These are phyloP conservation scores for Zaprionus inermis DNA, from an alignment of 1,140 invertebrate species.

Conservation along the genomic window DNA sequence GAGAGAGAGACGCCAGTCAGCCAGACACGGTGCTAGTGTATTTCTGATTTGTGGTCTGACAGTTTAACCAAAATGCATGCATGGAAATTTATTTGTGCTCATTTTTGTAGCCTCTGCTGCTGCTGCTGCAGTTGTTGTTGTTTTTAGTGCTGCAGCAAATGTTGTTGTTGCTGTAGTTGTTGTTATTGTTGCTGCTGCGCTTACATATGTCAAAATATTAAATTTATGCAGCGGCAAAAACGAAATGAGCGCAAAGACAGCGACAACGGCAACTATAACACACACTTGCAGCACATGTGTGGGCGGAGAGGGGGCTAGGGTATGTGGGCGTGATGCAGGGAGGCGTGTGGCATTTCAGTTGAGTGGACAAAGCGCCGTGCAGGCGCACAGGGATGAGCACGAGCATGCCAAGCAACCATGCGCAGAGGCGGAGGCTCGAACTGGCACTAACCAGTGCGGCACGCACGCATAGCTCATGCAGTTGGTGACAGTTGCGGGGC, in stretches of 20 bases:
- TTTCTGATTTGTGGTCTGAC: slow-evolving; percentile 83
- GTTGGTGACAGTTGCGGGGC: neutral
- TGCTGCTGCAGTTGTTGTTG: slow-evolving; percentile 27
- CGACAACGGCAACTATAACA: slow-evolving; percentile 35
- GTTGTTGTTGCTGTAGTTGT: slow-evolving; percentile 14
- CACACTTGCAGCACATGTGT: slow-evolving; percentile 8
- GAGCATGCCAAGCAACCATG: slow-evolving; percentile 48
- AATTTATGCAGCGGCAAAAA: slow-evolving; percentile 78
- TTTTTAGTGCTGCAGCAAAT: slow-evolving; percentile 19
- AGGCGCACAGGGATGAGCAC: slow-evolving; percentile 48
- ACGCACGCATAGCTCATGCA: neutral
- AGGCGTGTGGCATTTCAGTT: slow-evolving; percentile 20
- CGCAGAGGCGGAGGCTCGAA: too few species aligned
- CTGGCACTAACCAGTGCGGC: neutral
- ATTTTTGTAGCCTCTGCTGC: slow-evolving; percentile 59
- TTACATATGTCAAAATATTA: slow-evolving; percentile 83
- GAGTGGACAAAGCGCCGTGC: slow-evolving; percentile 30
- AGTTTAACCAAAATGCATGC: slow-evolving; percentile 81
- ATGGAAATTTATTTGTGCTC: slow-evolving; percentile 82
- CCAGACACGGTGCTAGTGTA: slow-evolving; percentile 66
- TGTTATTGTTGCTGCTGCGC: slow-evolving; percentile 45
- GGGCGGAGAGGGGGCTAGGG: neutral
- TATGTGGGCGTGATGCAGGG: neutral
- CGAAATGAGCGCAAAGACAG: slow-evolving; percentile 68
- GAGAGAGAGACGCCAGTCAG: neutral